phyloP scores from a whole-genome alignment of 2,888 invertebrate genomes.

The Eupithecia centaureata region DNA sequence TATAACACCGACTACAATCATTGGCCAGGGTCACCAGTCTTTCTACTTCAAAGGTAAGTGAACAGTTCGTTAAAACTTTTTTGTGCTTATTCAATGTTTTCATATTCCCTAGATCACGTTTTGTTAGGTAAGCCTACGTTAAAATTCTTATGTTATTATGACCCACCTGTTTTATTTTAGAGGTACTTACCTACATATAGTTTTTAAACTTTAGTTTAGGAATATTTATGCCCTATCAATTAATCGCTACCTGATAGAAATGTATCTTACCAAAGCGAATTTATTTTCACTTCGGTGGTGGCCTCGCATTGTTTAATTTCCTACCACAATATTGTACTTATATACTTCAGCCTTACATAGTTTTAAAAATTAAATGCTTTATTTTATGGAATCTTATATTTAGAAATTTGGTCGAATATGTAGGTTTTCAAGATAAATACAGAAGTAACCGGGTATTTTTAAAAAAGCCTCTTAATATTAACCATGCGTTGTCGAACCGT shows the following conservation, averaged over 20 bases:
- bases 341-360: neutral
- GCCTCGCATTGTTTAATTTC: neutral
- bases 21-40: conserved; percentile 41
- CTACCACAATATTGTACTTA: neutral
- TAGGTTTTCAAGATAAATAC: neutral
- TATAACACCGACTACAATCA: conserved; percentile 38
- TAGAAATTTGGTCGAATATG: neutral
- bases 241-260: neutral
- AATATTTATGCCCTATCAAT: neutral
- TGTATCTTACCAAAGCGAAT: neutral
- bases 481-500: neutral
- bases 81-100: neutral
- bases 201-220: neutral
- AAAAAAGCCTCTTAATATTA: neutral
- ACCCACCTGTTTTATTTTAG: neutral
- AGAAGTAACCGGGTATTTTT: neutral
- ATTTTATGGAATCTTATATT: neutral
- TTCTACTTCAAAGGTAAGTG: conserved; percentile 8
- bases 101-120: no score
- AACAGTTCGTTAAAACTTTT: conserved; percentile 8
- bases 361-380: neutral
- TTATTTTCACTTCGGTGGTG: neutral
- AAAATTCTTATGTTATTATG: neutral
- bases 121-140: neutral
- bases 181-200: neutral